Base-by-base conservation (phyloP, 2,113 vertebrate genomes). In the Zosterops pallidus region DNA sequence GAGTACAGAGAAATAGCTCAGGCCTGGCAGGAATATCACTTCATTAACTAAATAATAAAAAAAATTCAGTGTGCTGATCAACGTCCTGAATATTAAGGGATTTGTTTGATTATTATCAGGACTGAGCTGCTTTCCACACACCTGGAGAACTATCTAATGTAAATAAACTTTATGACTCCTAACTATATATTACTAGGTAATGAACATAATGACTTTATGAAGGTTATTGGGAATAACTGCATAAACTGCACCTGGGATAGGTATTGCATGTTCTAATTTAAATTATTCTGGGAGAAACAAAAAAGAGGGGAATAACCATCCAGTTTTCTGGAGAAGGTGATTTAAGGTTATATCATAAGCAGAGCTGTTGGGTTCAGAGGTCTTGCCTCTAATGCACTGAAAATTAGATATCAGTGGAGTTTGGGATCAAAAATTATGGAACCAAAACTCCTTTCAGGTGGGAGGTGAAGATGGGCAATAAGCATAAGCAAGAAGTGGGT, bases 121-220 rank as follows among this genome's bases (percentile, higher is more conserved):
- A 65, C 35, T 11, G 77, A 89, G 64, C 83, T n/a, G 67, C 68
- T 23, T 77, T 83, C 55, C 35, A 59, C 67, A 50, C 37, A 53
- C 46, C 62, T 92, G 76, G 55, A 63, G 83, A 81, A 71, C 9
- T 89, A 83, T 74, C 64, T 83, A 78, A 86, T 68, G 71, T 52
- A 92, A 88, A 91, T 56, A 86, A 24, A 64, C 59, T 70, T 93
- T 92, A 75, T 94, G 52, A 47, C 47, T 83, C 52, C 13, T n/a
- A 92, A 9, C 19, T 52, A 14, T 18, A 6, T 71, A 15, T 89
- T 83, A 52, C 77, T 83, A 62, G 33, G 60, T 83, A 89, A 92
- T 77, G 95, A 89, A 90, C 29, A 53, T 81, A 86, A 89, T 86
- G 76, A 55, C 60, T 93, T 95, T 89, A 83, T 94, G 83, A 90